Evolutionary conservation across 2,888 invertebrate genomes (phyloP), one percentile per base, ranked within the genome.

Genomic region (Aethes cnicana): DNA sequence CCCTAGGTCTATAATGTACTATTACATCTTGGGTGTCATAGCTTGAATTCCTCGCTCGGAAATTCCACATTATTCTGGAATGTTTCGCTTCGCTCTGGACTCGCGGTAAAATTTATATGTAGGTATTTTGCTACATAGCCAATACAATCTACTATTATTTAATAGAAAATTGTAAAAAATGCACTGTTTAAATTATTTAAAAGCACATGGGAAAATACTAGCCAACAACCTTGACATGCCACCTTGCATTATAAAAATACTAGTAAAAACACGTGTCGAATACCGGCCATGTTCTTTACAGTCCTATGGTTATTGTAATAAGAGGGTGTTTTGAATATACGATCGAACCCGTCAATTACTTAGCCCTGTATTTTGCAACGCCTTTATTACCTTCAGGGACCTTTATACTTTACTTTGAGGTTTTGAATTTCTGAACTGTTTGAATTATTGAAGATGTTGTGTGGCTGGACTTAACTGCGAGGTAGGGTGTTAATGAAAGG

Each of bases 331-430:
- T 42, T 48, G 48, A 48, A 41, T 41, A 33, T 12, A 14, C 9
- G 21, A 41, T 48, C 11, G 18, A 33, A 48, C 48, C 48, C 33
- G 6, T 42, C 21, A 35, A 48, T 48, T 41, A 33, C 7, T 18
- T n/a, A n/a, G n/a, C n/a, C 23, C 11, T 32, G 4, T 25, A 35
- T 42, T 42, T 41, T 33, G 48, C 48, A 48, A 33, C 48, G 14
- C 41, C 33, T 7, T 48, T 18, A 42, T 48, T 48, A 48, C 23
- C n/a, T n/a, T n/a, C n/a, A n/a, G n/a, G 16, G 9, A 18, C 39
- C 39, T 39, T 33, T 17, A 16, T 14, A 17, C 25, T 9, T 3
- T 16, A 30, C 14, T 33, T 32, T 18, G 25, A 26, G 11, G 4
- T 25, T 35, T 35, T 2, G 12, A 25, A 48, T 48, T 14, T 5